These are phyloP conservation scores for Lepilemur septentrionalis DNA, from an alignment of 2,797 vertebrate species.

Conservation along the genomic window DNA sequence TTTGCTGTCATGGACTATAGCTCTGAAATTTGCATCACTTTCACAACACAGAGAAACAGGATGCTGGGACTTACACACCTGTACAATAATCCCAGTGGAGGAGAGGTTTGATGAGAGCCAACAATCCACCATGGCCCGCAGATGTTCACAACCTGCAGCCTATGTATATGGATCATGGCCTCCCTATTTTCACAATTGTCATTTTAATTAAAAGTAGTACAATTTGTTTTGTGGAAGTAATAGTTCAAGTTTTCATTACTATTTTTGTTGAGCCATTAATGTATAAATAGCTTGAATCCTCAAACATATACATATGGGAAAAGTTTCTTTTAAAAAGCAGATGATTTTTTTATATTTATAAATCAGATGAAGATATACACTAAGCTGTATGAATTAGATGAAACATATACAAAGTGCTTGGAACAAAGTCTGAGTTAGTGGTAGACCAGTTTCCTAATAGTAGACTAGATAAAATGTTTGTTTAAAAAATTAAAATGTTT, in stretches of 20 bases:
- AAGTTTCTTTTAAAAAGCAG: not conserved
- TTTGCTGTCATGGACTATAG: not conserved
- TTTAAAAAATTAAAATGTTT: not conserved
- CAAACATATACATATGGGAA: not conserved
- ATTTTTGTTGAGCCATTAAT: not conserved
- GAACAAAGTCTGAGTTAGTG: not conserved
- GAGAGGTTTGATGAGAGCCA: not conserved
- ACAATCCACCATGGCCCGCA: not conserved
- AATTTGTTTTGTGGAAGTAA: not conserved
- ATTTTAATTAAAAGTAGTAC: not conserved
- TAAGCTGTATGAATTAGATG: not conserved
- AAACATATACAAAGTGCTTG: not conserved
- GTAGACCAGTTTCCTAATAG: not conserved
- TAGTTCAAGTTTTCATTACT: not conserved
- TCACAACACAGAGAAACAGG: fast-evolving
- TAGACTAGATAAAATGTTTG: not conserved
- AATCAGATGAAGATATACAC: not conserved
- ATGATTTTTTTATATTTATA: not conserved
- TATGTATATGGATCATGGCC: too few species aligned
- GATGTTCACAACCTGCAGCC: not conserved
- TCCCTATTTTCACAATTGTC: not conserved
- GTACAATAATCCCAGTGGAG: not conserved
- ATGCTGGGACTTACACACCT: not conserved
- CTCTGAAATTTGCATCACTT: not conserved
- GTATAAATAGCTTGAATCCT: not conserved